Evolutionary conservation across 35 echinoderm and acorn worm genomes (phyloP).

Genomic region (Diadema setosum): DNA sequence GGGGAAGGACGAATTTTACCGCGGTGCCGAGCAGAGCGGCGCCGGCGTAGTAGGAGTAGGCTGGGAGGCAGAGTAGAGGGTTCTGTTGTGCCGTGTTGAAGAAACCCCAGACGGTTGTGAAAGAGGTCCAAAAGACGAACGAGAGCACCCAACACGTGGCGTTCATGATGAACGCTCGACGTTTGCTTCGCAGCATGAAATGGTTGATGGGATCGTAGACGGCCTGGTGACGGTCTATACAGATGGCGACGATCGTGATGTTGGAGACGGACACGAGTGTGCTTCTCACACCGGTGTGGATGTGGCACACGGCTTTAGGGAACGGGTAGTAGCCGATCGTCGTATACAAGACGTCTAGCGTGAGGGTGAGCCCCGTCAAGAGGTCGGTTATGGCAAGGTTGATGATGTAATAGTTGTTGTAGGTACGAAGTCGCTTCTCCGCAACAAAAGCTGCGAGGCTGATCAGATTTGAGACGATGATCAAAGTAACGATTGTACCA

Average conservation of each 20-base stretch:
- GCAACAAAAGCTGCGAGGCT: neutral
- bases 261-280: neutral
- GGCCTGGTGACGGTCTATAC: constrained; percentile 30
- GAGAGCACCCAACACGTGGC: neutral
- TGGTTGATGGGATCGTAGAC: constrained; percentile 18
- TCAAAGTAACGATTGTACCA: too few species aligned
- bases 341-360: neutral
- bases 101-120: neutral
- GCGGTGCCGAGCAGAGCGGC: too few species aligned
- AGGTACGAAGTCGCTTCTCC: constrained; percentile 40
- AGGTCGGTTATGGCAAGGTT: constrained; percentile 25
- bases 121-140: neutral
- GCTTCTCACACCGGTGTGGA: neutral
- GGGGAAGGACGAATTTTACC: too few species aligned
- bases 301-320: neutral
- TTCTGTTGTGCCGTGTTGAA: too few species aligned
- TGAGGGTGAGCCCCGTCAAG: neutral
- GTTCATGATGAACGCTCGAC: neutral
- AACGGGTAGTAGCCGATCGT: constrained; percentile 5
- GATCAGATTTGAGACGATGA: neutral
- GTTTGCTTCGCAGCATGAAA: neutral
- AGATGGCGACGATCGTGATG: constrained; percentile 12
- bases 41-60: too few species aligned
- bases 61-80: too few species aligned
- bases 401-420: constrained; percentile 40